Conservation (phyloP, 2,113 vertebrate genomes). For the Dasypus novemcinctus region DNA sequence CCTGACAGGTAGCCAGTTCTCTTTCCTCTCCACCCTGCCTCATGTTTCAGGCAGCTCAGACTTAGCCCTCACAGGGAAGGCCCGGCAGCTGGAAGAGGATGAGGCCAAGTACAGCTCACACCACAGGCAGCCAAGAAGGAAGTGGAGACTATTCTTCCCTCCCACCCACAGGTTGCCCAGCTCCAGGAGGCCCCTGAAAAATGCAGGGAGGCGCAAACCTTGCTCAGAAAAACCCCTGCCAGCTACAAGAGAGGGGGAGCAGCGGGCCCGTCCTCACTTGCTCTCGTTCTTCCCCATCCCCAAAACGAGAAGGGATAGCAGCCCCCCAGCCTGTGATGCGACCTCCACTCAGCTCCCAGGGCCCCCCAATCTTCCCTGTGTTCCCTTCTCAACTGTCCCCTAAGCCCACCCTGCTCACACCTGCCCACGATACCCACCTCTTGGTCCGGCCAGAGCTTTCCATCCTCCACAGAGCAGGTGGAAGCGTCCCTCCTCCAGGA, state of each 20-base stretch:
- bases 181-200: constrained; percentile 20
- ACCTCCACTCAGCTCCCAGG: neutral
- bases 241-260: neutral
- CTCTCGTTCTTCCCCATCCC: neutral
- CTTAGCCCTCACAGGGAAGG: neutral
- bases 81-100: neutral
- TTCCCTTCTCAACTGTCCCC: neutral
- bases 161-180: neutral
- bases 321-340: neutral
- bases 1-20: neutral
- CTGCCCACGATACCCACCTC: neutral
- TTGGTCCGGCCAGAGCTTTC: neutral
- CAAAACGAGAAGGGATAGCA: neutral
- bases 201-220: neutral
- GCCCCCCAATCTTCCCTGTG: neutral
- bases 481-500: neutral
- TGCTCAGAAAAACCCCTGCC: neutral
- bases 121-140: constrained; percentile 62
- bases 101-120: constrained; percentile 42
- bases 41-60: constrained; percentile 44
- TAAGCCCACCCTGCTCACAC: neutral
- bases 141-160: constrained; percentile 17
- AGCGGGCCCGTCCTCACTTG: neutral
- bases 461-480: neutral
- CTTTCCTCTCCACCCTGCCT: neutral